Evolutionary conservation across 2,797 vertebrate species (phyloP), one percentile per base, ranked within the genome.

Genomic region (Labroides dimidiatus): DNA sequence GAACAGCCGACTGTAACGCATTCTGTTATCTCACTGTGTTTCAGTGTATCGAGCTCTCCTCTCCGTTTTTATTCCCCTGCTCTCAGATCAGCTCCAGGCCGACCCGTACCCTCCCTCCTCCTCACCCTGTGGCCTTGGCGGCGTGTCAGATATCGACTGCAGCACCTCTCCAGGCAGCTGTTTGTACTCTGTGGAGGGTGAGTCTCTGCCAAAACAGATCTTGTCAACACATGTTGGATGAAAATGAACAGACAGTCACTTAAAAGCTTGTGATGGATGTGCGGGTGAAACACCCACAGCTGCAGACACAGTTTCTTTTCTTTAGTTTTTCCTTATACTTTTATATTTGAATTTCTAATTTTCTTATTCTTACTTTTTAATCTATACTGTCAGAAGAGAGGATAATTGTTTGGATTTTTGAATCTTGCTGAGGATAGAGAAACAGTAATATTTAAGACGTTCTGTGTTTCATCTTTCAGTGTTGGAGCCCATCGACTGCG

Each of bases 401-500:
- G n/a, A n/a, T n/a, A n/a, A n/a, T n/a, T n/a, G n/a, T n/a, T n/a
- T n/a, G n/a, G n/a, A n/a, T n/a, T n/a, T n/a, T n/a, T n/a, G n/a
- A n/a, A n/a, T n/a, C n/a, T n/a, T n/a, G n/a, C n/a, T n/a, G n/a
- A n/a, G n/a, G n/a, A 6, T 2, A 2, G 1, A 36, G 37, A 4
- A 42, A 30, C 39, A 45, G 20, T 45, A 3, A 27, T n/a, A 21
- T 14, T 5, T 48, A 5, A 48, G 37, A 39, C 37, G 7, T 48
- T 23, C 3, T 19, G 10, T 1, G 4, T 13, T 13, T 6, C 51
- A n/a, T 67, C 2, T 60, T 0, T 39, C 37, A 12, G 37, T 80
- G 24, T 43, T 20, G 73, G 33, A 0, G 6, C 36, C 48, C 21
- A 59, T 80, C 89, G 87, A 75, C 6, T 88, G 80, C 42, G 52